Conservation (phyloP, 2,113 vertebrate species). For the Hippocampus guttulatus region DNA sequence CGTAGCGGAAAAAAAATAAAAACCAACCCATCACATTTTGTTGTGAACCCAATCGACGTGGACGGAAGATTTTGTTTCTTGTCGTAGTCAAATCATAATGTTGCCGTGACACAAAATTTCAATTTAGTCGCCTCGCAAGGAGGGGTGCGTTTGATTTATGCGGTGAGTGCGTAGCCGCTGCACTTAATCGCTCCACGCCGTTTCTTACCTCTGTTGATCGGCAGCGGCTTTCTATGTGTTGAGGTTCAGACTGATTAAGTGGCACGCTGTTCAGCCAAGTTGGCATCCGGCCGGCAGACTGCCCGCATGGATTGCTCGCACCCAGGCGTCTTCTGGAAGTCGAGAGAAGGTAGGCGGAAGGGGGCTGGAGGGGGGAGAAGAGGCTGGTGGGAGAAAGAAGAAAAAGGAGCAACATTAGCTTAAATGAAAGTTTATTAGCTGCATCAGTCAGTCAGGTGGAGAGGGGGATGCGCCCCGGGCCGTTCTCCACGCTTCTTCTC, state of each 20-base stretch:
- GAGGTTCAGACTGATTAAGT: slow-evolving; percentile 60
- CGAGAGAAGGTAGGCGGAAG: slow-evolving; percentile 2
- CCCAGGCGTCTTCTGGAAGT: slow-evolving; percentile 24
- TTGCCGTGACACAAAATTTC: neutral
- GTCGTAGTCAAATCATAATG: neutral
- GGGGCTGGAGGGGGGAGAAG: neutral
- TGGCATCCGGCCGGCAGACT: slow-evolving; percentile 57
- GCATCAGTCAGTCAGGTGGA: slow-evolving; percentile 64
- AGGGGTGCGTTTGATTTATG: slow-evolving; percentile 23
- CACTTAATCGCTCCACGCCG: slow-evolving; percentile 6
- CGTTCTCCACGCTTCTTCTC: slow-evolving; percentile 42
- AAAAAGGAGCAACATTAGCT: slow-evolving; percentile 61
- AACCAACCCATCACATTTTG: too few relatives aligned
- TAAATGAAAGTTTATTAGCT: slow-evolving; percentile 77
- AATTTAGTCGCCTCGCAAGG: slow-evolving; percentile 18
- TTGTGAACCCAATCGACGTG: too few relatives aligned
- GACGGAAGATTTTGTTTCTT: too few relatives aligned
- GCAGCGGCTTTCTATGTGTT: slow-evolving; percentile 37
- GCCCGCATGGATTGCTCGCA: slow-evolving; percentile 48
- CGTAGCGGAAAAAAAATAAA: too few relatives aligned
- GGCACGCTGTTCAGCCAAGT: slow-evolving; percentile 39
- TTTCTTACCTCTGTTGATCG: slow-evolving; percentile 38
- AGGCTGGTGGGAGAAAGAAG: neutral
- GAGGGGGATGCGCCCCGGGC: slow-evolving; percentile 47
- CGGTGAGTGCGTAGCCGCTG: slow-evolving; percentile 28